These are phyloP conservation scores for Pteronura brasiliensis DNA, from an alignment of 2,113 vertebrate species.

Conservation along the genomic window DNA sequence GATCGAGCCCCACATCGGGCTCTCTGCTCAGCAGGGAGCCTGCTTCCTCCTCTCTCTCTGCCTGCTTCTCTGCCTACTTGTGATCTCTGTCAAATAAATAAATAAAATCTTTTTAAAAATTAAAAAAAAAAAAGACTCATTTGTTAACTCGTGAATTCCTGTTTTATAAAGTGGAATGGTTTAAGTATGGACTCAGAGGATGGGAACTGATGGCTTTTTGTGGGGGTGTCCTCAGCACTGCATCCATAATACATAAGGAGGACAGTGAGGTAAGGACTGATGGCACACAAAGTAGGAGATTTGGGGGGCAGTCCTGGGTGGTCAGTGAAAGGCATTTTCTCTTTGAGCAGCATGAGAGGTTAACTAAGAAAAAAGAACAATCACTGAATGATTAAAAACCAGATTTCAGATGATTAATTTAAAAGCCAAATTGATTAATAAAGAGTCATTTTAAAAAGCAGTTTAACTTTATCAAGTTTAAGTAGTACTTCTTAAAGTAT, in stretches of 20 bases:
- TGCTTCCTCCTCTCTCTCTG: no score
- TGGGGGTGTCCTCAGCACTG: neutral
- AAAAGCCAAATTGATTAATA: constrained; percentile 45
- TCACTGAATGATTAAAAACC: constrained; percentile 16
- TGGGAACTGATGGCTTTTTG: neutral
- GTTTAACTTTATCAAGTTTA: constrained; percentile 44
- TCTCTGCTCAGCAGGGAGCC: no score
- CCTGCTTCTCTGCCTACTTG: no score
- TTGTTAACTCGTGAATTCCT: neutral
- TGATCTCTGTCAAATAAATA: no score
- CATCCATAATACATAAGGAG: neutral
- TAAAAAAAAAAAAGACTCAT: neutral
- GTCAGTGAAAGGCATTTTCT: neutral
- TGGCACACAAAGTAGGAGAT: neutral
- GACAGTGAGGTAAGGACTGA: neutral
- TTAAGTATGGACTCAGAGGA: neutral
- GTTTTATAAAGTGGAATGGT: constrained; percentile 4
- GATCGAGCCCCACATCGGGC: no score
- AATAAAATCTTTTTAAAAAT: no score
- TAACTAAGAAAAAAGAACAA: neutral
- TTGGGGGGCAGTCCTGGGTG: neutral
- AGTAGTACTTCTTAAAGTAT: constrained; percentile 44
- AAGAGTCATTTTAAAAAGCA: constrained; percentile 35
- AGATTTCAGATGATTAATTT: constrained; percentile 48
- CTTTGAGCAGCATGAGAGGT: neutral